Evolutionary conservation across 1,140 invertebrate genomes (phyloP), one percentile per base, ranked within the genome.

Genomic region (Brachionus sp.): DNA sequence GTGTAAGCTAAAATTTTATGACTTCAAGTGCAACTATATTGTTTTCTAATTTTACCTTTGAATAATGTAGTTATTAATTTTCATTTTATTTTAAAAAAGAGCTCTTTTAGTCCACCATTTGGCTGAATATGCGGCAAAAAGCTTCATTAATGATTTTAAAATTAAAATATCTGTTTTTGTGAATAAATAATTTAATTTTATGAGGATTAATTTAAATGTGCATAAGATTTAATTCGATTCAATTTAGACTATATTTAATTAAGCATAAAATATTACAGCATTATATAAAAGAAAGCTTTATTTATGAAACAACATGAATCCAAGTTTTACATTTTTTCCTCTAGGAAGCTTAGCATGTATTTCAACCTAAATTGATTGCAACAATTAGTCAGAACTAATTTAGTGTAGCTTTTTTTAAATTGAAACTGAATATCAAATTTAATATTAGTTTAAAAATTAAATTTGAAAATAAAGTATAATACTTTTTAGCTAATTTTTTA

Each of bases 381-480:
- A 16, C 37, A 35, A 70, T 70, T 39, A 70, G 62, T 66, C n/a
- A 70, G 35, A 70, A 1, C 0, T 9, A 70, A 70, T 37, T n/a
- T 37, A 37, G 35, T 70, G 35, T 16, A 70, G 37, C n/a, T 37
- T n/a, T 37, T n/a, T n/a, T n/a, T 12, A 37, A 37, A 16, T 70
- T 70, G 7, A 66, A 66, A 66, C 13, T 70, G 35, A 70, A 39
- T n/a, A 42, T 70, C 13, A 19, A 70, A 70, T 70, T 70, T n/a
- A 64, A 66, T 57, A 23, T 57, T 57, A 66, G 64, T n/a, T 66
- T 33, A n/a, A 39, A 12, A 70, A 70, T n/a, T 37, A 70, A 35
- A 25, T 5, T 64, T 57, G 6, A 37, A 37, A 37, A 70, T 4
- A 35, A 70, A 10, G 4, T 33, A 16, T 33, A 23, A 33, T 70